Evolutionary conservation across 2,888 invertebrate species (phyloP), one percentile per base, ranked within the genome.

Genomic region (Brachyopa scutellaris): DNA sequence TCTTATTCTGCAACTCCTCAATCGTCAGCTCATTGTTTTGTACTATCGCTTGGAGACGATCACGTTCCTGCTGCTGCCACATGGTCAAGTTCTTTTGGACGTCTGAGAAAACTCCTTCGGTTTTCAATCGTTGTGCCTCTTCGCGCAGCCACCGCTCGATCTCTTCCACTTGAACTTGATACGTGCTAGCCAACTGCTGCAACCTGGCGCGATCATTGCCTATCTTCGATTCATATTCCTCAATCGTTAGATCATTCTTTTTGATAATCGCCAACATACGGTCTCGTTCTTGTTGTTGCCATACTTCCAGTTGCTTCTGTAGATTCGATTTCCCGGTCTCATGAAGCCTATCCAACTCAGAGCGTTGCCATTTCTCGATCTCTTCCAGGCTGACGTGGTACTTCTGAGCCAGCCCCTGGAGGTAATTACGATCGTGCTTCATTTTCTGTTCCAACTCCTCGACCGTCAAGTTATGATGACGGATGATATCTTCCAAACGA

Each of bases 381-480:
- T 90, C 90, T 13, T 89, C 89, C 45, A 90, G 86, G 33, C 87
- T 87, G 0, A 90, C 87, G 9, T 89, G 87, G 57, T 90, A 90
- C 45, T 89, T 88, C 23, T 85, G 85, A 2, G 89, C 89, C 72
- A 90, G 36, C 5, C 82, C 84, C 73, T 88, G 86, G 0, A 90
- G 86, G 11, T 90, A 88, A 26, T 64, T 85, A 11, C 87, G 88
- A 79, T 90, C 90, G 11, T 84, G 85, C 0, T 85, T 85, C 84
- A 89, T 88, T 64, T 88, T 88, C 15, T 86, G 85, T 53, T 88
- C 86, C 64, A 90, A 57, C 7, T 88, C 88, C 1, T 82, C 86
- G 0, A 90, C 85, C 0, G 90, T 89, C 9, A 90, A 88, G 1
- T 87, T 88, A 83, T 90, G 90, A 36, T 87, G 87, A 0, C 84